These are phyloP conservation scores for Champsocephalus esox DNA, from an alignment of 2,797 vertebrate species.

Conservation along the genomic window DNA sequence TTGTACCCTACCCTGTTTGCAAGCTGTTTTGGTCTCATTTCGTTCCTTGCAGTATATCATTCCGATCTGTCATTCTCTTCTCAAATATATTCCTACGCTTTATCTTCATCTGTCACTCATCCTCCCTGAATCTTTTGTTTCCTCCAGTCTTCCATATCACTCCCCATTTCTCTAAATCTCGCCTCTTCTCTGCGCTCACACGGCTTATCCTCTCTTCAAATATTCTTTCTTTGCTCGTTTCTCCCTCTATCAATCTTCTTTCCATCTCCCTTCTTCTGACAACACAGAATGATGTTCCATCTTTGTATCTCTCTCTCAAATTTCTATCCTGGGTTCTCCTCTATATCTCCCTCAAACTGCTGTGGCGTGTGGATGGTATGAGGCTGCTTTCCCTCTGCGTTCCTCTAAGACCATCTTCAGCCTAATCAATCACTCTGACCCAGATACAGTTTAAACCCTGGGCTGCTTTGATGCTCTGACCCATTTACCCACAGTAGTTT, in stretches of 20 bases:
- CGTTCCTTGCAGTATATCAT: neutral
- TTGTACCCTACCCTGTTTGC: neutral
- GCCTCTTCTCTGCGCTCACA: neutral
- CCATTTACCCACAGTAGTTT: constrained; percentile 62
- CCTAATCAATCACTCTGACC: constrained; percentile 74
- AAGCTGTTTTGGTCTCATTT: neutral
- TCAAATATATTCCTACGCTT: neutral
- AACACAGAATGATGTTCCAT: neutral
- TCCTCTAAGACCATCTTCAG: constrained; percentile 43
- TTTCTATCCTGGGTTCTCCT: neutral
- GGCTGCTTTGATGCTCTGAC: constrained; percentile 66
- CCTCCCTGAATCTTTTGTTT: constrained; percentile 4
- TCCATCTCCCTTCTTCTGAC: neutral
- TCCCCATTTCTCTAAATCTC: constrained; percentile 7
- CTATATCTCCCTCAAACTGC: neutral
- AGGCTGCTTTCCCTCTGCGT: constrained; percentile 34
- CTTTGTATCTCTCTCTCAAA: neutral
- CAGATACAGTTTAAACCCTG: constrained; percentile 64
- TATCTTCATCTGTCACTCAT: constrained; percentile 13
- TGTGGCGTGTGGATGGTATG: constrained; percentile 1
- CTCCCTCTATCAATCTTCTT: neutral
- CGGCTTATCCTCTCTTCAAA: neutral
- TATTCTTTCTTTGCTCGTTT: neutral
- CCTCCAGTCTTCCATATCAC: constrained; percentile 1
- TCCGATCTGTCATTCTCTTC: constrained; percentile 1